phyloP scores from a whole-genome alignment of 2,888 invertebrate species.

The Linyphia triangularis region DNA sequence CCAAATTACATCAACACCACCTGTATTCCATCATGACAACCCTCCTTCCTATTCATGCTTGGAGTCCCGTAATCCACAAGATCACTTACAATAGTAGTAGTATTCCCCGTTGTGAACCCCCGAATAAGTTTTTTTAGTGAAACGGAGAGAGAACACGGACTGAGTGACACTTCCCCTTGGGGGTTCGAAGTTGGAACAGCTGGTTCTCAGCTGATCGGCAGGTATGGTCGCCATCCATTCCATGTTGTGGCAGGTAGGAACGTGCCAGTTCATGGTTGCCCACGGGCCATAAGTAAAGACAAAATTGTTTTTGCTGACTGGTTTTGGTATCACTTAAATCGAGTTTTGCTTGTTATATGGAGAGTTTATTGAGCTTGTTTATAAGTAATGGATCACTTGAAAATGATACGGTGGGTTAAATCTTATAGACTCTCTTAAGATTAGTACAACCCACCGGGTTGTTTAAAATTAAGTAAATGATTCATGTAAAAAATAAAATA shows the following conservation, averaged over 20 bases:
- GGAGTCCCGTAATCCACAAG: not conserved
- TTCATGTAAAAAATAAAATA: no score
- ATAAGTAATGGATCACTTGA: no score
- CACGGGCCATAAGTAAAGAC: not conserved
- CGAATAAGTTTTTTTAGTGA: not conserved
- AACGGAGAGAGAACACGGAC: not conserved
- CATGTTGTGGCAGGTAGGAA: constrained; percentile 22
- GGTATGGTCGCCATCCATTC: not conserved
- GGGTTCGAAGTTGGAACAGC: not conserved
- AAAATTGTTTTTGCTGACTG: not conserved
- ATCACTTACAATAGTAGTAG: not conserved
- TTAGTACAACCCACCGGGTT: no score
- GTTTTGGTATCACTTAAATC: not conserved
- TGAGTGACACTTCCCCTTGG: not conserved
- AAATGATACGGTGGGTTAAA: no score
- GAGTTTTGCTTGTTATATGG: not conserved
- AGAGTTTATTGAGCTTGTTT: no score
- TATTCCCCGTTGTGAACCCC: not conserved
- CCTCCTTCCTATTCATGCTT: not conserved
- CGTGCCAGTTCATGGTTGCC: not conserved
- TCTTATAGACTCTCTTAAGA: no score
- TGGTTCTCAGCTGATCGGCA: constrained; percentile 36
- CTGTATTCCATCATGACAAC: not conserved
- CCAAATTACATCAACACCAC: not conserved
- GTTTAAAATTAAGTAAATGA: no score